Base-by-base conservation (phyloP, 2,888 invertebrate genomes). In the Drosophila algonquin region DNA sequence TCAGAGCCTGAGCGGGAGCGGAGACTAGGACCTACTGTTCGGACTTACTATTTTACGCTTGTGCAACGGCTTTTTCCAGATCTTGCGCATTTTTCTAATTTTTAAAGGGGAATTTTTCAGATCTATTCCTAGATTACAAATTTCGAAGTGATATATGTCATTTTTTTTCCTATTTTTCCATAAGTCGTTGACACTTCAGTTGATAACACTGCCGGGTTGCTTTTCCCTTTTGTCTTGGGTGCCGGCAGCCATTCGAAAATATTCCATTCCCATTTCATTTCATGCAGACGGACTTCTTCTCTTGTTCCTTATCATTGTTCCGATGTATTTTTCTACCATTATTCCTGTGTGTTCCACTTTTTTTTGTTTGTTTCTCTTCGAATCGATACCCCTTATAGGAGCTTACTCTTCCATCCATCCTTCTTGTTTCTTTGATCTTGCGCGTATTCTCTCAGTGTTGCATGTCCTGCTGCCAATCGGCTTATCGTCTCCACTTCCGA, bases 11-110 rank as follows among this genome's bases (percentile, higher is more conserved):
- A 5, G 9, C 10, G 10, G 8, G 21, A 5, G 9, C 10, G 10
- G 8, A 1, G 16, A 0, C 6, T 53, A 1, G 2, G n/a, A n/a
- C 8, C 7, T n/a, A 1, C 12, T 12, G 24, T 27, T n/a, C 3
- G 5, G 44, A 47, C 61, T 32, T 71, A 90, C 91, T 32, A 80
- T 24, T 87, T 88, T 90, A 16, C 90, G 84, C 71, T 86, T 86
- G 64, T 90, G 91, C 51, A 87, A 46, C 4, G 91, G 79, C 55
- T 88, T 91, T 16, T 86, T 80, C 91, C 90, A 90, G 50, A 80
- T 79, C 69, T 89, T 85, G 8, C 52, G 73, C 80, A 79, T 80
- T 21, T 63, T 79, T 67, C 77, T 73, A 3, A 27, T 55, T 72
- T 51, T 51, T 7, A 10, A n/a, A 5, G 18, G 1, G 21, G 6